These are phyloP conservation scores for Papilio gigon DNA, from an alignment of 2,888 invertebrate genomes.

Conservation along the genomic window DNA sequence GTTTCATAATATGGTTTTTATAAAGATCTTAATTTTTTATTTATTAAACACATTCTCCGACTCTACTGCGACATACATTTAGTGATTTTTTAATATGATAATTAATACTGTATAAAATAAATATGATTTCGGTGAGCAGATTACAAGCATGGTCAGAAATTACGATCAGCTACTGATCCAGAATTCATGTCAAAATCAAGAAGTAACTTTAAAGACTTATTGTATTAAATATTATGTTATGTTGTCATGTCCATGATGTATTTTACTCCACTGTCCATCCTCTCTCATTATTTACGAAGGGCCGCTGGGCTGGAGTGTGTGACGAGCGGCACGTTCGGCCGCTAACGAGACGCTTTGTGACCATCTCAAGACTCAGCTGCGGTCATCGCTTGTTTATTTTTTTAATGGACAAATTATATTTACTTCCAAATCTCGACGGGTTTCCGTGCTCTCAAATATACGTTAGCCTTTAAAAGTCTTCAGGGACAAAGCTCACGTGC, in stretches of 20 bases:
- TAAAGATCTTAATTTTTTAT: background rate
- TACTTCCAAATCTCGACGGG: constrained; percentile 65
- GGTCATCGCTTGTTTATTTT: constrained; percentile 79
- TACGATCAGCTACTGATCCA: too few species aligned
- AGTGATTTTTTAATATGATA: background rate
- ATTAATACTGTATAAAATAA: too few species aligned
- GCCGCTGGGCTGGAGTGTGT: constrained; percentile 79
- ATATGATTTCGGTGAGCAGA: too few species aligned
- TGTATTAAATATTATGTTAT: background rate
- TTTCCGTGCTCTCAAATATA: constrained; percentile 61
- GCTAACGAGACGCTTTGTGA: constrained; percentile 83
- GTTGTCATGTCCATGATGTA: constrained; percentile 57
- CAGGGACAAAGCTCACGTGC: constrained; percentile 61
- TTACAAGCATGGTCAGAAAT: background rate
- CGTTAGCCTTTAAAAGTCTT: constrained; percentile 70
- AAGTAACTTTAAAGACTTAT: too few species aligned
- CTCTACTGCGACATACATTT: background rate
- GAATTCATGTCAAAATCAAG: too few species aligned
- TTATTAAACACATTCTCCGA: background rate
- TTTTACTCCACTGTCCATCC: constrained; percentile 59
- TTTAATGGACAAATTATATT: constrained; percentile 81
- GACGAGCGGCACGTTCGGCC: constrained; percentile 80
- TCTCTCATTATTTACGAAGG: constrained; percentile 82
- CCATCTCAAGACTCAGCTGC: constrained; percentile 72
- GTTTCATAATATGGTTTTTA: constrained; percentile 29